These are phyloP conservation scores for Dolichallabes microphthalmus DNA, from an alignment of 2,113 vertebrate genomes.

Conservation along the genomic window DNA sequence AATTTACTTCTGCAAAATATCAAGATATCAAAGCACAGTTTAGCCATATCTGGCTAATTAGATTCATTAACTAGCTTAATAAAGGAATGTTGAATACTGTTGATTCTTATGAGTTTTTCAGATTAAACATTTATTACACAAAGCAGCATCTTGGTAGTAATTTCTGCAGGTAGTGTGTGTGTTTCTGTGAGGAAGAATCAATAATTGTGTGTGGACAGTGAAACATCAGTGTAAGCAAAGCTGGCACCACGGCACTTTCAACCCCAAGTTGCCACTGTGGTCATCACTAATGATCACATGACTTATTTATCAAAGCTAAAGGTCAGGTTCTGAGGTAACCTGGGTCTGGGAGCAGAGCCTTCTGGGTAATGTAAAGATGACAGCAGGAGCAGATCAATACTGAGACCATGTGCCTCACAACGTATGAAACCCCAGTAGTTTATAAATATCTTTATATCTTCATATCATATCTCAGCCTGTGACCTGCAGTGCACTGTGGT, in stretches of 20 bases:
- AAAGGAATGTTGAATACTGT: not conserved
- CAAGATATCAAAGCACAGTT: not conserved
- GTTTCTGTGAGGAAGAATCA: not conserved
- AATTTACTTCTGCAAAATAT: not conserved
- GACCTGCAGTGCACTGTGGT: conserved; percentile 13
- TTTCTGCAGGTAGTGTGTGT: not conserved
- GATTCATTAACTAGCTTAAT: not conserved
- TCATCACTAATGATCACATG: conserved; percentile 56
- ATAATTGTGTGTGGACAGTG: not conserved
- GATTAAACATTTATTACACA: not conserved
- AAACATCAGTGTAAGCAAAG: not conserved
- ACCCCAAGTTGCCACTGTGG: conserved; percentile 34
- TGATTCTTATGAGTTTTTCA: not conserved
- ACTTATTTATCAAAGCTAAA: conserved; percentile 59
- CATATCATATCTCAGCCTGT: conserved; percentile 13
- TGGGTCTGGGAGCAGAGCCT: conserved; percentile 56
- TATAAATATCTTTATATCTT: conserved; percentile 26
- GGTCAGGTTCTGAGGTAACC: conserved; percentile 63
- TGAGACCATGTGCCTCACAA: conserved; percentile 55
- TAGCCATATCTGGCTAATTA: not conserved
- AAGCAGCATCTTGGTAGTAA: not conserved
- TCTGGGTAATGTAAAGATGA: conserved; percentile 64
- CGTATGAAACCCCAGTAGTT: conserved; percentile 5
- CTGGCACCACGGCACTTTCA: conserved; percentile 23
- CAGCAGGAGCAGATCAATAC: conserved; percentile 66